A percentile compares a stretch with the other conserved stretches of the same genome.
phyloP scores from a whole-genome alignment of 2,797 vertebrate species.

The Acrossocheilus fasciatus region DNA sequence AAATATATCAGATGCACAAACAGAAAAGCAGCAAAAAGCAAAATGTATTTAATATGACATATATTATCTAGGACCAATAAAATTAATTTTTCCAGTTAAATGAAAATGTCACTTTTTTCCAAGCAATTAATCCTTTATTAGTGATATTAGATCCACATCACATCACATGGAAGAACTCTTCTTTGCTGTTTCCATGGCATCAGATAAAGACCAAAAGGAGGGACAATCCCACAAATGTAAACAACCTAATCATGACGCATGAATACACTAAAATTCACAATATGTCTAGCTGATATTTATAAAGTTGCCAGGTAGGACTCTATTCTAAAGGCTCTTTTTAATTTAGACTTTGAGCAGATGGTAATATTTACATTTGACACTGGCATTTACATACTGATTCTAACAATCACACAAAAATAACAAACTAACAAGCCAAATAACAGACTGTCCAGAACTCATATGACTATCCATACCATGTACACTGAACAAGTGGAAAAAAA shows the following conservation, averaged over 20 bases:
- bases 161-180: neutral
- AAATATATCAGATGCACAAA: neutral
- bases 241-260: neutral
- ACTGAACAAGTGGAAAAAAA: neutral
- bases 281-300: neutral
- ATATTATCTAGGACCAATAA: neutral
- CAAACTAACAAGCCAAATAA: neutral
- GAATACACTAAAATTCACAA: neutral
- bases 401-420: neutral
- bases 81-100: neutral
- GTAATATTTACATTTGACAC: neutral
- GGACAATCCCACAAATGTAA: neutral
- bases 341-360: slow-evolving; percentile 9
- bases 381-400: neutral
- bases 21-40: neutral
- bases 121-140: neutral
- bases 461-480: neutral
- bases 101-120: neutral
- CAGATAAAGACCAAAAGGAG: slow-evolving; percentile 6
- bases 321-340: neutral
- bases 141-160: neutral
- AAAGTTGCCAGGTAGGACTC: neutral
- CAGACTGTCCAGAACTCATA: neutral
- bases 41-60: neutral
- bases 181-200: slow-evolving; percentile 10